Base-by-base conservation (phyloP, 2,888 invertebrate species). In the Parochlus steinenii region DNA sequence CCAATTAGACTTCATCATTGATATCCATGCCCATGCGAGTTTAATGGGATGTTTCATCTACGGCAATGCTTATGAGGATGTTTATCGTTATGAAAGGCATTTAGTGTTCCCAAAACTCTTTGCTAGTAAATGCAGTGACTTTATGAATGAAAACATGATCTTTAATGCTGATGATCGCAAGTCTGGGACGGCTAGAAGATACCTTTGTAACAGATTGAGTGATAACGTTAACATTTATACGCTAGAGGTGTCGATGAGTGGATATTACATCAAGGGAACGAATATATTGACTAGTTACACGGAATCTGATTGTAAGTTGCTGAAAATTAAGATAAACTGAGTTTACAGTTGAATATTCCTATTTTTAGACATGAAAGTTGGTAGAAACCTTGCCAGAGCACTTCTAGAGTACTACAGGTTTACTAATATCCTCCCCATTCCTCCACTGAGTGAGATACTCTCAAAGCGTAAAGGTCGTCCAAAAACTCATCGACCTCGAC, bases 301-400 rank as follows among this genome's bases (percentile, higher is more conserved):
- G 24, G 92, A 93, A 64, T 90, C 92, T 47, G 79, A 81, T 45
- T 95, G 93, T 93, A 85, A 85, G 83, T 81, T 81, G 16, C n/a
- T n/a, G n/a, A n/a, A 22, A 5, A 33, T 15, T 5, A 34, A 14
- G 34, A 29, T 14, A 23, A 15, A n/a, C n/a, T 30, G 36, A 32
- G 16, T 33, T 33, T 27, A 31, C 18, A 30, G 22, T 29, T 29
- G 14, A 14, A 16, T 29, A 35, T 3, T 8, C 18, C 17, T 27
- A 31, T 4, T 47, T 41, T 27, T 44, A 82, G 81, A 82, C 62
- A 75, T 74, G 58, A 69, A 78, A 40, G 67, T 81, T 29, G 83
- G 83, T 1, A 64, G 82, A 40, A 83, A 82, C 54, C 56, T 86
- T 41, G 74, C 74, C 1, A 64, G 76, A 28, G 76, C 82, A 3